Conservation (phyloP, 2,888 invertebrate genomes). For the Venustoraphidia nigricollis region DNA sequence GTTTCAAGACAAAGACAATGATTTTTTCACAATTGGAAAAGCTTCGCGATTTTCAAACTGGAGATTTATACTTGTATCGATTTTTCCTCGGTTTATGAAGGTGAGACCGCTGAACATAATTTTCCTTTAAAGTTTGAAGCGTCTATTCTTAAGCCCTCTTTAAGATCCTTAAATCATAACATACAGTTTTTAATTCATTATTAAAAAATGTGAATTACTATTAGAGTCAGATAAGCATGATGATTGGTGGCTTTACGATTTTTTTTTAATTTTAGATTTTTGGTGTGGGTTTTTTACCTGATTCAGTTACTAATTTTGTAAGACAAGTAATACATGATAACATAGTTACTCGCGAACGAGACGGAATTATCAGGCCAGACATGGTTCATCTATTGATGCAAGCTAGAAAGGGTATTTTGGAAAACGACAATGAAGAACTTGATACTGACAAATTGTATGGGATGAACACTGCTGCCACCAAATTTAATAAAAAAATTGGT, state of each 20-base stretch:
- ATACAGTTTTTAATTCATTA: too few relatives aligned
- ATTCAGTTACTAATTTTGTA: slow-evolving; percentile 13
- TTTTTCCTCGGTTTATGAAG: too few relatives aligned
- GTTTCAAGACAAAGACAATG: slow-evolving; percentile 8
- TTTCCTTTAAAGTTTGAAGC: too few relatives aligned
- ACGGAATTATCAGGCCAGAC: slow-evolving; percentile 17
- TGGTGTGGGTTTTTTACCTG: slow-evolving; percentile 7
- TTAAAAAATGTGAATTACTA: too few relatives aligned
- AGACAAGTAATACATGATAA: slow-evolving; percentile 12
- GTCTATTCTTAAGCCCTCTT: too few relatives aligned
- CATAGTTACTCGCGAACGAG: slow-evolving; percentile 13
- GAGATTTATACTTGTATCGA: too few relatives aligned
- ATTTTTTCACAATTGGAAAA: slow-evolving; percentile 16
- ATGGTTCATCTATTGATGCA: slow-evolving; percentile 41
- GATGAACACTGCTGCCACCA: not conserved
- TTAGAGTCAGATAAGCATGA: too few relatives aligned
- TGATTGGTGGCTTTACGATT: too few relatives aligned
- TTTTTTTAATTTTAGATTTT: slow-evolving; percentile 8
- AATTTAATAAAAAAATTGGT: not conserved
- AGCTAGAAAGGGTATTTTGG: slow-evolving; percentile 27
- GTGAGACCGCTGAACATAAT: too few relatives aligned
- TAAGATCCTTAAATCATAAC: too few relatives aligned
- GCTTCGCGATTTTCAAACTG: too few relatives aligned
- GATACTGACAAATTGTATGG: slow-evolving; percentile 3
- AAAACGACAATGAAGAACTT: slow-evolving; percentile 11